These are phyloP conservation scores for Cerceris rybyensis DNA, from an alignment of 2,888 invertebrate species.

Conservation along the genomic window DNA sequence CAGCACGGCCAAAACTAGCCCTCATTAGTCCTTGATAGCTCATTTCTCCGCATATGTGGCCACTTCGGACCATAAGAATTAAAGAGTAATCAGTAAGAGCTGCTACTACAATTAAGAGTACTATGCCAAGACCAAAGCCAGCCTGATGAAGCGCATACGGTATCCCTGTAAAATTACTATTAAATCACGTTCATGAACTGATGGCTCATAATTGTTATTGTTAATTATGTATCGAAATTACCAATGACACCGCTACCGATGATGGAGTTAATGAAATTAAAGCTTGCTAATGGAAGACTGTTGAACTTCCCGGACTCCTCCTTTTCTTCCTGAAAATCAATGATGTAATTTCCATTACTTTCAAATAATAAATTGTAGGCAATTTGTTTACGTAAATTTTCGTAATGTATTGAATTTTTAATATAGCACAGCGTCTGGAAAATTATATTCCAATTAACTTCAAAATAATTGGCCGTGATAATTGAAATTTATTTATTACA, in stretches of 20 bases:
- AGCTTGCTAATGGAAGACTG: slow-evolving; percentile 89
- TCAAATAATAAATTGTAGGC: background rate
- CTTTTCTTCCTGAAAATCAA: slow-evolving; percentile 73
- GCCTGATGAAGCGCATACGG: slow-evolving; percentile 92
- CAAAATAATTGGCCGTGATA: no score
- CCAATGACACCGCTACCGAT: slow-evolving; percentile 94
- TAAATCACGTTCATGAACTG: background rate
- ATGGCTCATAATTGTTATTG: background rate
- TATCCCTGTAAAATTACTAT: slow-evolving; percentile 83
- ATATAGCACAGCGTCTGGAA: no score
- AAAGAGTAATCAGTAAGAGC: slow-evolving; percentile 91
- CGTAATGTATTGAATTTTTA: no score
- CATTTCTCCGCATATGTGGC: slow-evolving; percentile 89
- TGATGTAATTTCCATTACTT: background rate
- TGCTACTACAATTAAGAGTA: slow-evolving; percentile 88
- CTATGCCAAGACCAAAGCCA: slow-evolving; percentile 90
- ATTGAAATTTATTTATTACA: no score
- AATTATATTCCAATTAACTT: no score
- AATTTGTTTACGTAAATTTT: no score
- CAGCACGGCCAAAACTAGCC: slow-evolving; percentile 90
- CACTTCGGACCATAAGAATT: slow-evolving; percentile 89
- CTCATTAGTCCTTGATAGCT: slow-evolving; percentile 92
- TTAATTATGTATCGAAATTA: slow-evolving; percentile 75
- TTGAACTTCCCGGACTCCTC: slow-evolving; percentile 85
- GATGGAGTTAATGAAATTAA: slow-evolving; percentile 94